Conservation (phyloP, 2,888 invertebrate genomes). For the Invenusta paracnida region DNA sequence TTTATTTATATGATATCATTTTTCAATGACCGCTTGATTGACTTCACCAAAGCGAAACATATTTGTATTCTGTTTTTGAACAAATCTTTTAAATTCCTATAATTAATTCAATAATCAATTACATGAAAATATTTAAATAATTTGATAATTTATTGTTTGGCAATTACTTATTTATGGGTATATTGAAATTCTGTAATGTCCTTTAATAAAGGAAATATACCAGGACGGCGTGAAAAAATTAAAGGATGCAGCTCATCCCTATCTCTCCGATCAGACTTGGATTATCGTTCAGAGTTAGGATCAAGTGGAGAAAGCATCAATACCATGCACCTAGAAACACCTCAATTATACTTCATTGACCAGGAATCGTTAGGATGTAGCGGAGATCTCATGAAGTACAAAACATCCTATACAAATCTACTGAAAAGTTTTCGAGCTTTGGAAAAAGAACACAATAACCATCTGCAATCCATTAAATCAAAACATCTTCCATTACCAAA, state of each 20-base stretch:
- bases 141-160: too few species aligned
- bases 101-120: too few species aligned
- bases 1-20: too few species aligned
- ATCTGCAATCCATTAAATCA: not conserved
- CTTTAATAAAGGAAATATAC: not conserved
- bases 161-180: too few species aligned
- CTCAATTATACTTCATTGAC: not conserved
- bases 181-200: too few species aligned
- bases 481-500: not conserved
- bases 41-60: too few species aligned
- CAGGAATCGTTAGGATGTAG: not conserved
- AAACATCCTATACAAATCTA: not conserved
- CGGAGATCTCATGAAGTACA: not conserved
- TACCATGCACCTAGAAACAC: not conserved
- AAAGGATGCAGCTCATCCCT: not conserved
- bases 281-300: conserved; percentile 25
- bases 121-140: too few species aligned
- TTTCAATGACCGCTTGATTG: too few species aligned
- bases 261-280: not conserved
- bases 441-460: not conserved
- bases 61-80: too few species aligned
- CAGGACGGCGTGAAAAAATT: not conserved
- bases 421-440: not conserved
- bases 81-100: too few species aligned
- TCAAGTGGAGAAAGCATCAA: conserved; percentile 20